Percentiles rank a stretch among this genome's conserved stretches.
Evolutionary conservation across 2,888 invertebrate species (phyloP).

Genomic region (Chrysina gloriosa): DNA sequence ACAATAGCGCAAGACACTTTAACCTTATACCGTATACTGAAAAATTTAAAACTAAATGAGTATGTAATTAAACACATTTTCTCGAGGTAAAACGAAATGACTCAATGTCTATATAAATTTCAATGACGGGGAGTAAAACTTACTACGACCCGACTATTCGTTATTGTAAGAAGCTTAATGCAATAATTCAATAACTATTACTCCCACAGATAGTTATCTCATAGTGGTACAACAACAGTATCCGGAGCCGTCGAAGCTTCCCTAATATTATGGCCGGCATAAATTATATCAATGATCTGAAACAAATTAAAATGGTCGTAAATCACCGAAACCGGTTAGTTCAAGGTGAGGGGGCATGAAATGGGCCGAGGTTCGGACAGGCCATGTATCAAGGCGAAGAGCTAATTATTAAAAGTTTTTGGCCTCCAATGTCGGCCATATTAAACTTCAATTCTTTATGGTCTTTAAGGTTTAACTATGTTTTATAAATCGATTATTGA

Average conservation of each 20-base stretch:
- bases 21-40: too few relatives aligned
- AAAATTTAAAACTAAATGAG: too few relatives aligned
- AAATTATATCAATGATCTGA: conserved; percentile 52
- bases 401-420: conserved; percentile 53
- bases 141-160: too few relatives aligned
- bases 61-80: too few relatives aligned
- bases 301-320: conserved; percentile 53
- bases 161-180: too few relatives aligned
- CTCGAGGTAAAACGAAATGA: too few relatives aligned
- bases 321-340: conserved; percentile 45
- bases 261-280: conserved; percentile 41
- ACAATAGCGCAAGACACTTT: too few relatives aligned
- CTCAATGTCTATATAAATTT: too few relatives aligned
- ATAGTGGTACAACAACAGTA: not conserved
- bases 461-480: conserved; percentile 45
- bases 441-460: conserved; percentile 52
- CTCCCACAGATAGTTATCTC: not conserved
- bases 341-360: conserved; percentile 25
- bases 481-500: conserved; percentile 52
- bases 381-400: conserved; percentile 50
- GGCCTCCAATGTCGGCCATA: conserved; percentile 48
- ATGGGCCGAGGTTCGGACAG: conserved; percentile 47
- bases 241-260: conserved; percentile 8
- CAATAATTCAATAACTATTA: too few relatives aligned
- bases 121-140: too few relatives aligned